Conservation (phyloP, 2,113 vertebrate genomes). For the Hassar affinis region DNA sequence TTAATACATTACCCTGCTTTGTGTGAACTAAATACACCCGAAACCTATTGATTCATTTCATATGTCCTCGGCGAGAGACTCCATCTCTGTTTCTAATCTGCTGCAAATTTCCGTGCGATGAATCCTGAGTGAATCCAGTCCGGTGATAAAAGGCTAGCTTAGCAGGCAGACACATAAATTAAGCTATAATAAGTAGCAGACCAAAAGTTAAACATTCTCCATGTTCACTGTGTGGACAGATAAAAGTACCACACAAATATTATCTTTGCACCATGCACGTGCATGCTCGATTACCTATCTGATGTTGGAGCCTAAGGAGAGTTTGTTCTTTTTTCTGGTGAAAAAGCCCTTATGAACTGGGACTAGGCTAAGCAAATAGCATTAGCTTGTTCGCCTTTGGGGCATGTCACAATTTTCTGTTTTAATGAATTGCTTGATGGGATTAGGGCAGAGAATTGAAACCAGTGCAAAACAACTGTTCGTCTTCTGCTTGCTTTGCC, state of each 20-base stretch:
- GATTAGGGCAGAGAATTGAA: constrained; percentile 30
- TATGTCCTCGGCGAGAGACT: background rate
- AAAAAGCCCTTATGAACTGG: background rate
- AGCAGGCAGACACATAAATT: constrained; percentile 44
- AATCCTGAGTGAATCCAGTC: constrained; percentile 38
- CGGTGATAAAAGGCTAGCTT: constrained; percentile 44
- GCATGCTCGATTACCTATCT: constrained; percentile 10
- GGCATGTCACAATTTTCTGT: constrained; percentile 40
- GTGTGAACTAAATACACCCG: background rate
- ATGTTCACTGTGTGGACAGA: constrained; percentile 38
- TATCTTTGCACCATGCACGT: constrained; percentile 19
- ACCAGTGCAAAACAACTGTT: background rate
- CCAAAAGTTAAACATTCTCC: constrained; percentile 44
- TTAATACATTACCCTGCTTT: no score
- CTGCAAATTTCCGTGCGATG: constrained; percentile 22
- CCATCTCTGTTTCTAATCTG: constrained; percentile 9
- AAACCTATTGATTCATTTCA: background rate
- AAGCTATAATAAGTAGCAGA: constrained; percentile 39
- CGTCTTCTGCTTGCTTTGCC: background rate
- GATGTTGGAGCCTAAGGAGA: background rate
- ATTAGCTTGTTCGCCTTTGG: constrained; percentile 31
- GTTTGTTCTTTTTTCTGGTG: background rate
- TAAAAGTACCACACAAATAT: constrained; percentile 44
- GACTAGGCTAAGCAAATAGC: constrained; percentile 26
- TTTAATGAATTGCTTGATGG: constrained; percentile 43